phyloP scores from a whole-genome alignment of 2,888 invertebrate genomes.

The Agrotis exclamationis region DNA sequence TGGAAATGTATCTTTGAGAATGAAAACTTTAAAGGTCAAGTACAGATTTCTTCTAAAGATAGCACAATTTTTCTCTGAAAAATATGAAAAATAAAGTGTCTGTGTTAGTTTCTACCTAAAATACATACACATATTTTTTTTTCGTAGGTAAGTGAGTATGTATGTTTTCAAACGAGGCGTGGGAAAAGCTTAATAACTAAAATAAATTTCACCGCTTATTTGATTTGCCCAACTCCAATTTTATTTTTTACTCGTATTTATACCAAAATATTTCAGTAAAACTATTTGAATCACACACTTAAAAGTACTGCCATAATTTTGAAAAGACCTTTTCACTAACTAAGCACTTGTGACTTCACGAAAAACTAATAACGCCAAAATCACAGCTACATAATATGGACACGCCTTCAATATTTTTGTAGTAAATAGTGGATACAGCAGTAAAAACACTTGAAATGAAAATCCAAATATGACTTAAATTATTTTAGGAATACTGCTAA shows the following conservation, averaged over 20 bases:
- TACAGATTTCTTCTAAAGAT: background rate
- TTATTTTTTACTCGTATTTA: background rate
- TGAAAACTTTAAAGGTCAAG: background rate
- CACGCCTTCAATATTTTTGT: background rate
- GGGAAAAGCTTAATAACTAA: background rate
- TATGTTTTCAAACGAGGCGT: background rate
- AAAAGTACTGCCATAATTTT: slow-evolving; percentile 7
- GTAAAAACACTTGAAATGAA: too few species aligned
- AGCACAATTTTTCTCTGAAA: background rate
- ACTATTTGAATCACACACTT: background rate
- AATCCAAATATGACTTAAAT: too few species aligned
- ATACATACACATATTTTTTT: too few species aligned
- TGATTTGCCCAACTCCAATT: background rate
- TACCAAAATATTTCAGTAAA: background rate
- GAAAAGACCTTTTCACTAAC: slow-evolving; percentile 10
- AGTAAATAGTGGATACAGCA: too few species aligned
- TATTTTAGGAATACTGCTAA: too few species aligned
- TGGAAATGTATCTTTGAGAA: slow-evolving; percentile 10
- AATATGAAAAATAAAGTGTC: background rate
- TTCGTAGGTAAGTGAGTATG: too few species aligned
- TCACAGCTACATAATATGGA: slow-evolving; percentile 17
- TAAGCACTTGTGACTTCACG: slow-evolving; percentile 15
- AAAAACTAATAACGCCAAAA: slow-evolving; percentile 26
- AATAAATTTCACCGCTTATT: background rate
- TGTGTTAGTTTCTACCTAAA: background rate